These are phyloP conservation scores for Amblyornis subalaris DNA, from an alignment of 2,113 vertebrate species.

Conservation along the genomic window DNA sequence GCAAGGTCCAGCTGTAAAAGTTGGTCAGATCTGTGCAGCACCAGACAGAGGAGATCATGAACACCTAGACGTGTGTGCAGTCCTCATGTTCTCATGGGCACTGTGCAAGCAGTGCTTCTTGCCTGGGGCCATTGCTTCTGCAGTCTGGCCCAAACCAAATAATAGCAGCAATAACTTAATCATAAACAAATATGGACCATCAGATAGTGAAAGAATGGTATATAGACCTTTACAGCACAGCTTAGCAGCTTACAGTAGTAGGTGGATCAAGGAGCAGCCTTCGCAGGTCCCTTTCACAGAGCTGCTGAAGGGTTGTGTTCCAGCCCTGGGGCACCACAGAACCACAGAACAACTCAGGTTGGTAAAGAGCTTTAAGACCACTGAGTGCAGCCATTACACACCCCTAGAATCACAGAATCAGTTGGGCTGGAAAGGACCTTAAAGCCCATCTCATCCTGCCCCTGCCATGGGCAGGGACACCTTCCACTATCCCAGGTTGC, in stretches of 20 bases:
- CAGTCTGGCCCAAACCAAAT: not conserved
- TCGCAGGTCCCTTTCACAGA: not conserved
- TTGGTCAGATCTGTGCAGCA: not conserved
- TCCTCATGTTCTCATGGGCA: not conserved
- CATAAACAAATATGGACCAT: not conserved
- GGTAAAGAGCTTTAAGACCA: not conserved
- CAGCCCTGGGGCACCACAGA: not conserved
- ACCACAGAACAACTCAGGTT: not conserved
- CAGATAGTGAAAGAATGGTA: not conserved
- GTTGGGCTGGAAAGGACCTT: not conserved
- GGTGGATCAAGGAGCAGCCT: not conserved
- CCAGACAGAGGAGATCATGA: not conserved
- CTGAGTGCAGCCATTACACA: not conserved
- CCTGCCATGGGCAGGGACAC: not conserved
- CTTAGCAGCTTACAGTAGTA: not conserved
- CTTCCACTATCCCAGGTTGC: rapidly evolving
- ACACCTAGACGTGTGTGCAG: not conserved
- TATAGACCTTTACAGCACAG: not conserved
- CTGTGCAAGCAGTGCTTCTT: not conserved
- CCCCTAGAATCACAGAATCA: not conserved
- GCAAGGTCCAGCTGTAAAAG: not conserved
- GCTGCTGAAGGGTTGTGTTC: rapidly evolving
- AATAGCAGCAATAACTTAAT: not conserved
- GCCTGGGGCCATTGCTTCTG: not conserved
- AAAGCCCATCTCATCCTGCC: not conserved